phyloP scores from a whole-genome alignment of 2,797 vertebrate species.

The Enteromius viviparus region DNA sequence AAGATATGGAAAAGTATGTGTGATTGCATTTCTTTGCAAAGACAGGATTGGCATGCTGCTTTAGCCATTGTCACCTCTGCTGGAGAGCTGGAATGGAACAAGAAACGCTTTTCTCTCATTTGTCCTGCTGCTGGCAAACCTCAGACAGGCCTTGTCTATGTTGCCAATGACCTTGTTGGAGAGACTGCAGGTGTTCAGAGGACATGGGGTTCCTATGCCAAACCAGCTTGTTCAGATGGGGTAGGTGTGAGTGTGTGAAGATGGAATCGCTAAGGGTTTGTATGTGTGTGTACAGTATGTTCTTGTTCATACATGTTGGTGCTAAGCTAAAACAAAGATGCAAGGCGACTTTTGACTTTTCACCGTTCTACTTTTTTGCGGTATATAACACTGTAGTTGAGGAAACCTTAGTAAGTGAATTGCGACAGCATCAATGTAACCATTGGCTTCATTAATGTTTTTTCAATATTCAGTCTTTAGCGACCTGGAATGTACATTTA shows the following conservation, averaged over 20 bases:
- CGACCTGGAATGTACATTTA: not conserved
- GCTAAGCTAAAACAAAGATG: constrained; percentile 28
- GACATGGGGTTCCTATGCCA: constrained; percentile 45
- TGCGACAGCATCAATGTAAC: not conserved
- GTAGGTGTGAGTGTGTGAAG: constrained; percentile 11
- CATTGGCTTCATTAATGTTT: not conserved
- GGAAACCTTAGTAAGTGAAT: not conserved
- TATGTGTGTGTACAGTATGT: not conserved
- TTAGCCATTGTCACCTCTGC: constrained; percentile 47
- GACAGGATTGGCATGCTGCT: constrained; percentile 18
- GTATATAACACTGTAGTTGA: not conserved
- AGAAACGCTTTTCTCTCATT: constrained; percentile 41
- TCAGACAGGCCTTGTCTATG: constrained; percentile 15
- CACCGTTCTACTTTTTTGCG: not conserved
- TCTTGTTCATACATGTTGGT: constrained; percentile 13
- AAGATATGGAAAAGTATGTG: constrained; percentile 14
- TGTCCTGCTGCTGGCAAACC: constrained; percentile 39
- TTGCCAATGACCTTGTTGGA: constrained; percentile 53
- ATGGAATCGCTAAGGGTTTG: not conserved
- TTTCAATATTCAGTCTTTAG: not conserved
- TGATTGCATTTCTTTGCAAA: constrained; percentile 26
- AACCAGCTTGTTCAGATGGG: constrained; percentile 40
- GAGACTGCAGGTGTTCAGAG: constrained; percentile 46
- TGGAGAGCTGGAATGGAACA: constrained; percentile 41
- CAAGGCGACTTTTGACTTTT: not conserved